Conservation (phyloP, 2,797 vertebrate species). For the Eptatretus atami region DNA sequence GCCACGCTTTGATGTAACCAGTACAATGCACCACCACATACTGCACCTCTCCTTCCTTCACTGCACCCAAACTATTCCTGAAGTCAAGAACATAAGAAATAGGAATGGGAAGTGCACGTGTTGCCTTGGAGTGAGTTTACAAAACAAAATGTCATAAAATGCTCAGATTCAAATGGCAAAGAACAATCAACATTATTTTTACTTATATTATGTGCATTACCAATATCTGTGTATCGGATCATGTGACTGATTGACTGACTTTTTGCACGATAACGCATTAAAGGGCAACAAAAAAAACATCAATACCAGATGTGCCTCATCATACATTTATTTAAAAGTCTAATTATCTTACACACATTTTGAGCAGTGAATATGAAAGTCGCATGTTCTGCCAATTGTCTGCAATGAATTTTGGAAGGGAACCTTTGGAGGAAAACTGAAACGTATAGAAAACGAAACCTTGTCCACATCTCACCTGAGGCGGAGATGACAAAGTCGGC, state of each 20-base stretch:
- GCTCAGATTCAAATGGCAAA: no score
- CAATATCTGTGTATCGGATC: no score
- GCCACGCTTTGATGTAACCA: slow-evolving; percentile 90
- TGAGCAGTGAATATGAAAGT: background rate
- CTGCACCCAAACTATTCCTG: slow-evolving; percentile 47
- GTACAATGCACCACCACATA: slow-evolving; percentile 89
- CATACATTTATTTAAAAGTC: background rate
- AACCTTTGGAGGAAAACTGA: background rate
- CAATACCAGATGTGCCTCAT: background rate
- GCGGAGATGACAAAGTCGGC: slow-evolving; percentile 45
- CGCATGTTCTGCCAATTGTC: background rate
- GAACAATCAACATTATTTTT: no score
- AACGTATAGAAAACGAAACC: background rate
- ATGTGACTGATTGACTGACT: no score
- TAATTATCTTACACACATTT: background rate
- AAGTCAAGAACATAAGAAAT: slow-evolving; percentile 5
- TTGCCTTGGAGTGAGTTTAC: no score
- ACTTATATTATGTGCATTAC: no score
- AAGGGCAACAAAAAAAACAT: no score
- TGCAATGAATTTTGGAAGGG: background rate
- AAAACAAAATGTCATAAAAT: no score
- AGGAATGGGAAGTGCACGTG: no score
- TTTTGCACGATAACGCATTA: no score
- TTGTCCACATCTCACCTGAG: slow-evolving; percentile 42
- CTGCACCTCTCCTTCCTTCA: slow-evolving; percentile 62